Percentiles rank a stretch among this genome's conserved stretches.
phyloP scores from a whole-genome alignment of 1,140 invertebrate genomes.

The Drosophila truncata region DNA sequence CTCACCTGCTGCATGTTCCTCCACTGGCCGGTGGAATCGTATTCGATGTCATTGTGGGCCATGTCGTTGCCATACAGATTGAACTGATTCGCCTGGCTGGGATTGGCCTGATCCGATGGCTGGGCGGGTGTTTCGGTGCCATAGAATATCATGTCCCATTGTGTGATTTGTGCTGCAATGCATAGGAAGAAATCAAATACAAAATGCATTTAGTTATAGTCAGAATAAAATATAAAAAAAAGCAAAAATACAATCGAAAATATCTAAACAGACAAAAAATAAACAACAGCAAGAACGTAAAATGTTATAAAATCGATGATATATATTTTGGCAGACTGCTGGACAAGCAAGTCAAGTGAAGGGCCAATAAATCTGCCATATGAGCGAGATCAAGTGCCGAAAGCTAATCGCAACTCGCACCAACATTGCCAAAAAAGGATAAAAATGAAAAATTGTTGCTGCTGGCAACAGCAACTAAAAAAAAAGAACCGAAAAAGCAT shows the following conservation, averaged over 20 bases:
- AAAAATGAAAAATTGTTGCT: slow-evolving; percentile 66
- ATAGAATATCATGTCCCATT: slow-evolving; percentile 92
- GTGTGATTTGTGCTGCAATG: slow-evolving; percentile 86
- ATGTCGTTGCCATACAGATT: slow-evolving; percentile 66
- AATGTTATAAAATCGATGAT: slow-evolving; percentile 46
- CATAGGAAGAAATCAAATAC: slow-evolving; percentile 9
- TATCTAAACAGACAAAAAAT: slow-evolving; percentile 37
- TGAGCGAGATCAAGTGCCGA: slow-evolving; percentile 65
- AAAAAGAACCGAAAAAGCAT: slow-evolving; percentile 25
- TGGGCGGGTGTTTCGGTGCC: slow-evolving; percentile 90
- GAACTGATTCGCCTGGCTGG: slow-evolving; percentile 51
- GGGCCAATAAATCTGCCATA: slow-evolving; percentile 60
- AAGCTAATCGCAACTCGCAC: slow-evolving; percentile 62
- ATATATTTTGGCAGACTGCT: slow-evolving; percentile 34
- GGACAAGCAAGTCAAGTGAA: slow-evolving; percentile 43
- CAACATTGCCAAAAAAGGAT: slow-evolving; percentile 16
- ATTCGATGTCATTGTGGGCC: slow-evolving; percentile 75
- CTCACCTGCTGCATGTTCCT: slow-evolving; percentile 85
- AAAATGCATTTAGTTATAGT: slow-evolving; percentile 23
- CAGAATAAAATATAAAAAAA: neutral
- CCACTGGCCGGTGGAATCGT: slow-evolving; percentile 76
- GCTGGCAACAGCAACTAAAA: slow-evolving; percentile 18
- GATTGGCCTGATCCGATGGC: slow-evolving; percentile 84
- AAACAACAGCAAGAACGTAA: slow-evolving; percentile 42
- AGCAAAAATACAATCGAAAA: slow-evolving; percentile 33